Conservation (phyloP, 2,888 invertebrate genomes). For the Cantharis lateralis region DNA sequence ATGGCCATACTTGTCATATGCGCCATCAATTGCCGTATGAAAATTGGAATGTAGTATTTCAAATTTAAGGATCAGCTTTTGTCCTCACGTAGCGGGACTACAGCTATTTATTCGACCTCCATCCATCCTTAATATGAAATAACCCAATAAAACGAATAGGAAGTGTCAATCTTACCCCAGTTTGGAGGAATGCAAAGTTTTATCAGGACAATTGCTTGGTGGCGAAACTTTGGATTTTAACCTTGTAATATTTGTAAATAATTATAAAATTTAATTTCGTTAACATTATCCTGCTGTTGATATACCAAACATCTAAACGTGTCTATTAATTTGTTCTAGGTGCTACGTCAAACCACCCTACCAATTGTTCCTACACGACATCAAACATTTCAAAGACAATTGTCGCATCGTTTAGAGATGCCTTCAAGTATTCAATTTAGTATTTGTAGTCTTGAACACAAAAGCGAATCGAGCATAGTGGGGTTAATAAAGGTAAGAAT, state of each 20-base stretch:
- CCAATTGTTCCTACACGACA: slow-evolving; percentile 82
- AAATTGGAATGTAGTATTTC: background rate
- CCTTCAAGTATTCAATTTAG: slow-evolving; percentile 77
- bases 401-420: slow-evolving; percentile 77
- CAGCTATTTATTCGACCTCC: background rate
- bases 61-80: background rate
- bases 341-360: slow-evolving; percentile 79
- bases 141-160: background rate
- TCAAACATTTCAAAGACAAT: slow-evolving; percentile 80
- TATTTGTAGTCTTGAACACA: slow-evolving; percentile 72
- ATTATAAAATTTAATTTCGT: background rate
- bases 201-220: background rate
- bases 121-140: background rate
- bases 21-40: background rate
- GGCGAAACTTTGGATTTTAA: background rate
- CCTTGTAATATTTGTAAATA: background rate
- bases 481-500: slow-evolving; percentile 71
- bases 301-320: background rate
- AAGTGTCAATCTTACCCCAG: background rate
- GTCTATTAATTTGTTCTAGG: slow-evolving; percentile 55
- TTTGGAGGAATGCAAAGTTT: background rate
- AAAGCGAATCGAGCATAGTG: slow-evolving; percentile 72
- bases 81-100: background rate
- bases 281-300: background rate
- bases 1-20: background rate